Conservation (phyloP, 2,888 invertebrate genomes). For the Acleris sparsana region DNA sequence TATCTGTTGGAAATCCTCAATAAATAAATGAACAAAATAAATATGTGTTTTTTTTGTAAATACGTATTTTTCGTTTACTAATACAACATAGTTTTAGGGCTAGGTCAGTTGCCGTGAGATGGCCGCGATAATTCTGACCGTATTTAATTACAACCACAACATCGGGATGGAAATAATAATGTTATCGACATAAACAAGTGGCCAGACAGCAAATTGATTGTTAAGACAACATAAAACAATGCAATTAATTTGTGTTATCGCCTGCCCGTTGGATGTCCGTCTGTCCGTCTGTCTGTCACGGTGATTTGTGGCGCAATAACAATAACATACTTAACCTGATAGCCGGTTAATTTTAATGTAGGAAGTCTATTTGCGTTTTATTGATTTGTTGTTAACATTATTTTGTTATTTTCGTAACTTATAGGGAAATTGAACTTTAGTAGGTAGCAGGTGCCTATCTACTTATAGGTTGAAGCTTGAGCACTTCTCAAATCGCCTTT, state of each 20-base stretch:
- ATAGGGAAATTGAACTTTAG: too few relatives aligned
- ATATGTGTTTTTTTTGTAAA: too few relatives aligned
- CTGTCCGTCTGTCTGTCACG: slow-evolving; percentile 45
- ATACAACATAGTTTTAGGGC: too few relatives aligned
- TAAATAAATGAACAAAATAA: too few relatives aligned
- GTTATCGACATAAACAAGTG: neutral
- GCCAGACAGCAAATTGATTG: slow-evolving; percentile 46
- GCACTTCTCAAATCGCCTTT: too few relatives aligned
- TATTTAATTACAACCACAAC: too few relatives aligned
- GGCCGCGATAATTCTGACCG: too few relatives aligned
- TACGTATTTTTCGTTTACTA: too few relatives aligned
- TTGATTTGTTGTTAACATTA: slow-evolving; percentile 10
- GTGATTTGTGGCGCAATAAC: slow-evolving; percentile 45
- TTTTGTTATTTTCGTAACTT: neutral
- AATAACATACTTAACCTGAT: slow-evolving; percentile 39
- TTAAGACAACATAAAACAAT: slow-evolving; percentile 41
- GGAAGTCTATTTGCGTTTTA: slow-evolving; percentile 17
- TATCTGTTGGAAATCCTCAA: too few relatives aligned
- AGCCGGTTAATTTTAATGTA: slow-evolving; percentile 38
- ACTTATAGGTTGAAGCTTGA: too few relatives aligned
- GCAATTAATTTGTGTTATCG: slow-evolving; percentile 51
- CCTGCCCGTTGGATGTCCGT: slow-evolving; percentile 42
- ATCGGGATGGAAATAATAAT: neutral
- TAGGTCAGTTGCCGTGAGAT: too few relatives aligned
- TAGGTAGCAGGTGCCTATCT: too few relatives aligned